These are phyloP conservation scores for Protophormia terraenovae DNA, from an alignment of 2,888 invertebrate species.

Conservation along the genomic window DNA sequence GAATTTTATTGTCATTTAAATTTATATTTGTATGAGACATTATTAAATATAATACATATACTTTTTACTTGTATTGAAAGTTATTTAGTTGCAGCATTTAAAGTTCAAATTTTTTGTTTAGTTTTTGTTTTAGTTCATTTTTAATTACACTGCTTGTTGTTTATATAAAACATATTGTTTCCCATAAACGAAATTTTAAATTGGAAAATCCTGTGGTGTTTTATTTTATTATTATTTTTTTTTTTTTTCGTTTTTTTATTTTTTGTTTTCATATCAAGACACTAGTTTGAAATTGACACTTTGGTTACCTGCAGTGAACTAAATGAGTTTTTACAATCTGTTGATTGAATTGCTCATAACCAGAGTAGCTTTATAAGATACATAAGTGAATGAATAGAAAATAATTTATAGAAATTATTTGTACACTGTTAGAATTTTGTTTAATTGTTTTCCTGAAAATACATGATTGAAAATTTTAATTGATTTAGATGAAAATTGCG, in stretches of 20 bases:
- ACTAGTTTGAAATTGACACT: constrained; percentile 57
- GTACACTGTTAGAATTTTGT: constrained; percentile 52
- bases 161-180: neutral
- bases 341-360: constrained; percentile 57
- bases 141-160: neutral
- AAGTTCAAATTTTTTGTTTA: neutral
- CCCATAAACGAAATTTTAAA: neutral
- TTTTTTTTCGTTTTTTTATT: neutral
- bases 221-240: too few species aligned
- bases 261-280: constrained; percentile 31
- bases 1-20: constrained; percentile 26
- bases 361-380: constrained; percentile 30
- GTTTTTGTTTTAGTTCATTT: neutral
- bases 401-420: constrained; percentile 37
- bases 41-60: neutral
- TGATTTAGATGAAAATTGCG: too few species aligned
- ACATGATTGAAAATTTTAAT: too few species aligned
- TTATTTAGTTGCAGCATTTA: neutral
- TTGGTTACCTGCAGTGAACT: constrained; percentile 69
- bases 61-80: neutral
- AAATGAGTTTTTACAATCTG: constrained; percentile 54
- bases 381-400: constrained; percentile 51
- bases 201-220: constrained; percentile 3
- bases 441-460: too few species aligned
- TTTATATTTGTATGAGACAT: constrained; percentile 19